Evolutionary conservation across 2,797 vertebrate species (phyloP).

Genomic region (Microctenopoma lineatum): DNA sequence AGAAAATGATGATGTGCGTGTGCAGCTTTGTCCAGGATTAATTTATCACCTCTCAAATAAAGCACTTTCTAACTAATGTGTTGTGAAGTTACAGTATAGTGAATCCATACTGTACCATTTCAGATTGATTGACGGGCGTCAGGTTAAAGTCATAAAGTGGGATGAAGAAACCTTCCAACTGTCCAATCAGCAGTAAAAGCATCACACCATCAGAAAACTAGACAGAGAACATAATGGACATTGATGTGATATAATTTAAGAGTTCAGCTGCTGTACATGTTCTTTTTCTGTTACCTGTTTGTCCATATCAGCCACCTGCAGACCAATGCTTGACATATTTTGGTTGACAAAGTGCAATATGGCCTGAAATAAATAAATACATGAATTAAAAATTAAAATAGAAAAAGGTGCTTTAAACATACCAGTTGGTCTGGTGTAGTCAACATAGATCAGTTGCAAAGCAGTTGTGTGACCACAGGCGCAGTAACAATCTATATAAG

Average conservation of each 20-base stretch:
- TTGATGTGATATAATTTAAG: conserved; percentile 16
- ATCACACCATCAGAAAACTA: conserved; percentile 96
- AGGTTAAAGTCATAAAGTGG: conserved; percentile 89
- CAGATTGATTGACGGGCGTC: conserved; percentile 81
- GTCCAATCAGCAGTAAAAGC: conserved; percentile 92
- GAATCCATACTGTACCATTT: conserved; percentile 85
- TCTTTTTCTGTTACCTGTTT: conserved; percentile 85
- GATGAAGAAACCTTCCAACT: conserved; percentile 92
- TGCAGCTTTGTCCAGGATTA: not conserved
- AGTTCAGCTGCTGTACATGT: not conserved
- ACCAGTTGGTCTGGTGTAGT: not conserved
- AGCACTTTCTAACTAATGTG: conserved; percentile 1
- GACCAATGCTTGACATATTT: conserved; percentile 85
- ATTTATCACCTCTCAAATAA: not conserved
- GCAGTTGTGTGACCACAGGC: too few relatives aligned
- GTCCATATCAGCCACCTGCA: conserved; percentile 87
- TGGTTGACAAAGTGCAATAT: conserved; percentile 91
- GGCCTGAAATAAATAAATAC: conserved; percentile 76
- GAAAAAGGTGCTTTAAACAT: conserved; percentile 2
- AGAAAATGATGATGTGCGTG: not conserved
- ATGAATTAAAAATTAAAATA: conserved; percentile 4
- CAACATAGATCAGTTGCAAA: not conserved
- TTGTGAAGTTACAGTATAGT: conserved; percentile 61
- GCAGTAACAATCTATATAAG: too few relatives aligned
- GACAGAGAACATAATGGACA: conserved; percentile 28